Base-by-base conservation (phyloP, 2,797 vertebrate species). In the Rhabdophis nuchalis region DNA sequence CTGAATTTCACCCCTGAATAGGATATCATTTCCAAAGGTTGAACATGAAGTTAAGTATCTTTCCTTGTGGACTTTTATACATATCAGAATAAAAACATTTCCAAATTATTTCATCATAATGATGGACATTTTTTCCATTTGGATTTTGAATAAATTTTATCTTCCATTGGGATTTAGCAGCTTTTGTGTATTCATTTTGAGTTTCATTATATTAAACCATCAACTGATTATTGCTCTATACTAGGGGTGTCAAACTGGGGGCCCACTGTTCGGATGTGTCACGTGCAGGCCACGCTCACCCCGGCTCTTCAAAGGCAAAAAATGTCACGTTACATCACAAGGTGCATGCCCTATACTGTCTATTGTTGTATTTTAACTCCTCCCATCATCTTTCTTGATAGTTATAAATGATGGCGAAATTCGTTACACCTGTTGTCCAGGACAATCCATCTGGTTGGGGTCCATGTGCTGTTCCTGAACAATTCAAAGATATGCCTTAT, bases 401-500 rank as follows among this genome's bases (percentile, higher is more conserved):
- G 86, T 92, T 92, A 89, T 90, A 95, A 97, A 97, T 96, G 93
- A 99, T 99, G 99, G 99, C 99, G 0, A 99, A 99, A 97, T 99
- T 99, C 93, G 95, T 98, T 94, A 98, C 99, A 1, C 99, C 99
- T 0, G 99, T 99, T 96, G 99, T 99, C 97, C 99, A 99, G 98
- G 99, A 99, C 97, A 99, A 99, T 95, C 98, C 98, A 0, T 98
- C 98, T 0, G 99, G 99, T 90, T 99, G 99, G 99, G 99, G 99
- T 87, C 99, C 99, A 0, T 99, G 99, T 57, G 99, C 99, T 0
- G 98, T 99, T 52, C 99, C 99, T 0, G 99, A 99, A 87, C 99
- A 99, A 96, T 99, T 99, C 93, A 98, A 98, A 96, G 99, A 99
- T 93, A 99, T 99, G 99, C 99, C 99, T 0, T 99, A 99, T 97